Base-by-base conservation (phyloP, 1,140 invertebrate species). In the Mya arenaria region DNA sequence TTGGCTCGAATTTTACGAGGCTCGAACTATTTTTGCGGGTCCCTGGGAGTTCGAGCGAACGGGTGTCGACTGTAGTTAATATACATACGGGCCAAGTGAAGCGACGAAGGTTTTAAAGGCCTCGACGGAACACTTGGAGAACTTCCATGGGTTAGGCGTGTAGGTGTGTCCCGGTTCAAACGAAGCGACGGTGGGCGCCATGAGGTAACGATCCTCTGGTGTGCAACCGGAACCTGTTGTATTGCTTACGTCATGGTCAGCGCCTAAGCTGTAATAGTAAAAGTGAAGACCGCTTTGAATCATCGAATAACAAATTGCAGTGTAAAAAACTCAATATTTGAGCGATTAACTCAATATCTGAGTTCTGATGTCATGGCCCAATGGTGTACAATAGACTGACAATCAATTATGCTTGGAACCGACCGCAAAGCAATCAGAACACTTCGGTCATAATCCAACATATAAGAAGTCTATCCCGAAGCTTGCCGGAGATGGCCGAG, bases 121-220 rank as follows among this genome's bases (percentile, higher is more conserved):
- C 4, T 44, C 15, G 0, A 81, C 34, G 32, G 78, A 81, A 30
- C 78, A 81, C 19, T 34, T 17, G n/a, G 78, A 81, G n/a, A 81
- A 81, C 0, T 39, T 30, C 78, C 78, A 81, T 2, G 78, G 78
- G 55, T 81, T 81, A 8, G 62, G 30, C 5, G 63, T 62, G 36
- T 81, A 72, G 17, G 66, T 6, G 23, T 71, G 23, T 5, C 52
- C 68, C 23, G 55, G 56, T 19, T 28, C 25, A 32, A 72, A 72
- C 17, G 2, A 58, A 1, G 78, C 19, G 1, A 81, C 44, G 6
- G 23, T 28, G 3, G 66, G 56, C 6, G 66, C 68, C 78, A 81
- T 81, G 15, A 81, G 44, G 56, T 37, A 81, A 34, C 36, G 34
- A 32, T 63, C 68, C 8, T 34, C 15, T 0, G 25, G 25, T 0